Percentiles rank a stretch among this genome's conserved stretches.
phyloP scores from a whole-genome alignment of 2,888 invertebrate genomes.

The Lagria hirta region DNA sequence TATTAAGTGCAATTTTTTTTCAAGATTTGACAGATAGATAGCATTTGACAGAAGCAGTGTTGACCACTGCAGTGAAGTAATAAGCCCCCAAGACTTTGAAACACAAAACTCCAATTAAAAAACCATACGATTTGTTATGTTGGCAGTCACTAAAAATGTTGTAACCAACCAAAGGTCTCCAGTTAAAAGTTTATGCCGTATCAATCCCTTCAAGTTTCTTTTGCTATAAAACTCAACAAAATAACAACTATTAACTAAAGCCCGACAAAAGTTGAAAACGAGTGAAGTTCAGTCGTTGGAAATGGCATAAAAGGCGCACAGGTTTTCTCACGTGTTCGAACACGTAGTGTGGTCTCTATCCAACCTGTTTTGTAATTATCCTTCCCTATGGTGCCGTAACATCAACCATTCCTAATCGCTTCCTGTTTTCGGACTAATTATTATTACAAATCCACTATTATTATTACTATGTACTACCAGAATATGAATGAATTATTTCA shows the following conservation, averaged over 20 bases:
- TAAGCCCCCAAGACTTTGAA: too few relatives aligned
- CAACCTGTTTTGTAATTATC: conserved; percentile 37
- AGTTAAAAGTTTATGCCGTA: conserved; percentile 42
- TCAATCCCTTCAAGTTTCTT: conserved; percentile 41
- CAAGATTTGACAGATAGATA: too few relatives aligned
- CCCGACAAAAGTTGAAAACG: conserved; percentile 43
- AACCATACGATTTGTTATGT: too few relatives aligned
- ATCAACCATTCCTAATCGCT: conserved; percentile 39
- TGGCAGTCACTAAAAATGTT: too few relatives aligned
- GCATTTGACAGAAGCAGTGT: too few relatives aligned
- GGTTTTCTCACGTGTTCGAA: conserved; percentile 39
- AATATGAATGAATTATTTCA: conserved; percentile 40
- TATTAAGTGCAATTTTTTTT: too few relatives aligned
- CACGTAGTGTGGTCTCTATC: conserved; percentile 37
- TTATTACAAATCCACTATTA: conserved; percentile 37
- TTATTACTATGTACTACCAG: conserved; percentile 38
- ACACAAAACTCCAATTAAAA: too few relatives aligned
- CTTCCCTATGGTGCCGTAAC: conserved; percentile 28
- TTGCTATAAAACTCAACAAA: conserved; percentile 45
- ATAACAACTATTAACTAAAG: conserved; percentile 49
- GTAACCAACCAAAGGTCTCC: conserved; percentile 13
- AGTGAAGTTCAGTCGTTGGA: conserved; percentile 39
- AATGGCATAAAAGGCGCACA: conserved; percentile 36
- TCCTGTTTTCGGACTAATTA: conserved; percentile 42
- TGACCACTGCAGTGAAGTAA: too few relatives aligned